Evolutionary conservation across 1,140 invertebrate genomes (phyloP), one percentile per base, ranked within the genome.

Genomic region (Proales similis): DNA sequence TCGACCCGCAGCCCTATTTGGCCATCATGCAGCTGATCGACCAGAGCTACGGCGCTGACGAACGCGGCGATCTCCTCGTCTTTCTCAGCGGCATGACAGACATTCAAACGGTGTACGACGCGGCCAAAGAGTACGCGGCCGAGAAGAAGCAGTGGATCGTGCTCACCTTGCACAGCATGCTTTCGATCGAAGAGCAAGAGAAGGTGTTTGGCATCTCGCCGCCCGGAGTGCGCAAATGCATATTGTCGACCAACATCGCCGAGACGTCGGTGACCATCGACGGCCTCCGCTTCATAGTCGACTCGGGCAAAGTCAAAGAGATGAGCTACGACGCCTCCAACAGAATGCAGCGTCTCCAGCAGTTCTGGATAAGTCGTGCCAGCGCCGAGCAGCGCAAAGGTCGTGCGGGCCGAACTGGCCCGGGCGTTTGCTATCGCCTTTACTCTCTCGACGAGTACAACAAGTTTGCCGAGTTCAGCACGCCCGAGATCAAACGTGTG

Each of bases 261-360:
- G 95, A 99, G 79, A 98, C 95, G 0, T 97, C 92, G 4, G 85
- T 99, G 3, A 99, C 95, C 0, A 96, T 99, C 63, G 94, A 99
- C 78, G 94, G 93, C 3, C 87, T 99, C 64, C 78, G 93, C 70
- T 98, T 98, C 79, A 93, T 99, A 2, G 82, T 90, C 4, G 95
- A 99, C 77, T 95, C 90, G 11, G 79, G 79, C 36, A 79, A 79
- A 70, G 88, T 94, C 0, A 97, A 97, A 77, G 87, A 94, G 77
- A 95, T 95, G 89, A 90, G 83, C 72, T 95, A 90, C 73, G 88
- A 95, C 76, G 82, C 87, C 0, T 81, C 80, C 2, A 87, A 84
- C 65, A 92, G 86, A 77, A 89, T 89, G 82, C 88, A 88, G 49
- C 65, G 69, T 22, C 77, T 92, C 0, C 88, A 92, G 72, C 89